Evolutionary conservation across 2,888 invertebrate species (phyloP), one percentile per base, ranked within the genome.

Genomic region (Eristalis arbustorum): DNA sequence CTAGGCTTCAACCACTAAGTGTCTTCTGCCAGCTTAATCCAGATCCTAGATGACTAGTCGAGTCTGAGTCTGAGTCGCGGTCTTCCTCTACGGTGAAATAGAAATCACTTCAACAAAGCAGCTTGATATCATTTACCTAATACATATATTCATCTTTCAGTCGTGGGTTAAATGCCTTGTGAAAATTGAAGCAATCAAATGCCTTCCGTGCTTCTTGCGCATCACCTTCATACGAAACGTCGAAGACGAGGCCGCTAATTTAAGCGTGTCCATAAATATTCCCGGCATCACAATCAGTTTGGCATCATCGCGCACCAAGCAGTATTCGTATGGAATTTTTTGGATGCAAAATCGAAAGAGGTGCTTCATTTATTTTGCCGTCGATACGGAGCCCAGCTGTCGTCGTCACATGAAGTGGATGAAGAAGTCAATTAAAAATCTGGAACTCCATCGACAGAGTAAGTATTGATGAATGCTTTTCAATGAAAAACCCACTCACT

Each of bases 381-480:
- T 92, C 10, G 93, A 93, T 61, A 91, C 92, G 0, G 91, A 92
- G 80, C 82, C 89, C 2, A 90, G 90, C 11, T 92, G 91, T 81
- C 91, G 92, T 3, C 90, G 90, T 0, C 93, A 93, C 81, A 93
- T 93, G 92, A 92, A 92, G 88, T 93, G 93, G 93, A 90, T 93
- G 40, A 92, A 92, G 25, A 92, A 91, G 85, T 93, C 93, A 0
- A 92, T 93, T 1, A 93, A 92, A 68, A 93, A 92, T 88, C 90
- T 93, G 40, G 93, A 93, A 82, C 67, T 92, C 13, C 91, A 93
- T 88, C 90, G 93, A 0, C 91, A 92, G 88, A 89, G 89, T 90
- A 80, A 76, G 75, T 82, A 22, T 1, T 56, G 3, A 10, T 11
- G 25, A 13, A 10, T 31, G 10, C 4, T 59, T 3, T 3, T 23